Percentiles rank a stretch among this genome's conserved stretches.
Conservation (phyloP, 1,140 invertebrate genomes). For the Heliothis virescens region DNA sequence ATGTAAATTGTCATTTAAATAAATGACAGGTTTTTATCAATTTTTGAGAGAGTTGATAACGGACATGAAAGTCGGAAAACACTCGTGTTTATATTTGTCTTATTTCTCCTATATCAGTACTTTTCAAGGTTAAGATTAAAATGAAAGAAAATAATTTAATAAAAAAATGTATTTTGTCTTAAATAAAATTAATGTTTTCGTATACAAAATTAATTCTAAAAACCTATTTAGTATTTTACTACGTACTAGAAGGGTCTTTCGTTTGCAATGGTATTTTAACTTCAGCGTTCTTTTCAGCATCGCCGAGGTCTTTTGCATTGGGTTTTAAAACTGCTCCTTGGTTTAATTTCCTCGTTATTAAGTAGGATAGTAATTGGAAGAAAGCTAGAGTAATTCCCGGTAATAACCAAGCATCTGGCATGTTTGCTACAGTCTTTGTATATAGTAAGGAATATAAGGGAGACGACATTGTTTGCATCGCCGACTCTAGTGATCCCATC, state of each 20-base stretch:
- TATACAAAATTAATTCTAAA: constrained; percentile 16
- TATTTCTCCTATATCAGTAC: too few species aligned
- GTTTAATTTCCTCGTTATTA: constrained; percentile 64
- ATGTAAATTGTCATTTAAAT: too few species aligned
- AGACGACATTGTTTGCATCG: constrained; percentile 76
- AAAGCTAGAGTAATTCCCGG: constrained; percentile 73
- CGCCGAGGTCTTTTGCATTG: not conserved
- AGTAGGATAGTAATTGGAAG: constrained; percentile 74
- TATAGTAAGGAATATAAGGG: constrained; percentile 80
- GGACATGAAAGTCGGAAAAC: too few species aligned
- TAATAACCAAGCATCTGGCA: constrained; percentile 78
- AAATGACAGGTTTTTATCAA: too few species aligned
- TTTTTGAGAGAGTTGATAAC: too few species aligned
- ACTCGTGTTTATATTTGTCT: too few species aligned
- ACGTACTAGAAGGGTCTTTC: constrained; percentile 1
- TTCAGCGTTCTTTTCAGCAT: constrained; percentile 26
- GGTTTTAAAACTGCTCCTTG: constrained; percentile 3
- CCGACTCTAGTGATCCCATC: constrained; percentile 79
- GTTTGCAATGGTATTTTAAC: constrained; percentile 17
- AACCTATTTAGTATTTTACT: not conserved
- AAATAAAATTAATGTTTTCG: not conserved
- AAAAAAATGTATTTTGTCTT: not conserved
- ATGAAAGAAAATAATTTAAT: too few species aligned
- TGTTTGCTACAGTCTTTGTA: constrained; percentile 71
- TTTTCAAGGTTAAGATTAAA: too few species aligned